Evolutionary conservation across 92 coral and sea anemone genomes (phyloP), one percentile per base, ranked within the genome.

Genomic region (Phenganax subtilis): DNA sequence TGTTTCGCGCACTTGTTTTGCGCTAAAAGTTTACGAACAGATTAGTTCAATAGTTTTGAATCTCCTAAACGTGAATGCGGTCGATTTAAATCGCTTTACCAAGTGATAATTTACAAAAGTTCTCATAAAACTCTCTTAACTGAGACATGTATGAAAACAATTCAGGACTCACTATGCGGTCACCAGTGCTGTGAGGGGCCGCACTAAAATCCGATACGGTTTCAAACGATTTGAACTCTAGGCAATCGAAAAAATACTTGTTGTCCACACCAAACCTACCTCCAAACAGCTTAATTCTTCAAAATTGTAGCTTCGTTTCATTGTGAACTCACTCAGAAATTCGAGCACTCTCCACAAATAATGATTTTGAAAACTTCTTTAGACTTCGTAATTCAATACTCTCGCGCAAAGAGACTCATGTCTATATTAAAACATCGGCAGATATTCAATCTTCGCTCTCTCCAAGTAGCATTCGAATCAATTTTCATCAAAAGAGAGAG

Each of bases 101-200:
- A 17, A 8, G 25, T 6, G 7, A 10, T 51, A 76, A 76, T 57
- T 12, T 64, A 10, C 20, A 28, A 58, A 59, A 76, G 54, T 57
- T 76, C 12, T 20, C 81, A 30, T 59, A 52, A 59, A 76, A n/a
- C 30, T 55, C 7, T 11, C 81, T 25, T 57, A 55, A 27, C 27
- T 31, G 47, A 54, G 54, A 55, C 83, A 79, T 63, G 31, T 79
- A 67, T 52, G 83, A 79, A 79, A 79, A 79, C 83, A 79, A 79
- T 79, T 65, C 72, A 15, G 57, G 30, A 62, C 83, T 52, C 83
- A 8, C 58, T 79, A 79, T 62, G 83, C 53, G 74, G 83, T 65
- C 83, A 63, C 66, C 60, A 76, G 58, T 76, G 60, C 81, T 14
- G 81, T 8, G 69, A 79, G 74, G 74, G 83, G 7, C 12, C 71